Base-by-base conservation (phyloP, 2,797 vertebrate genomes). In the Apodemus agrarius region DNA sequence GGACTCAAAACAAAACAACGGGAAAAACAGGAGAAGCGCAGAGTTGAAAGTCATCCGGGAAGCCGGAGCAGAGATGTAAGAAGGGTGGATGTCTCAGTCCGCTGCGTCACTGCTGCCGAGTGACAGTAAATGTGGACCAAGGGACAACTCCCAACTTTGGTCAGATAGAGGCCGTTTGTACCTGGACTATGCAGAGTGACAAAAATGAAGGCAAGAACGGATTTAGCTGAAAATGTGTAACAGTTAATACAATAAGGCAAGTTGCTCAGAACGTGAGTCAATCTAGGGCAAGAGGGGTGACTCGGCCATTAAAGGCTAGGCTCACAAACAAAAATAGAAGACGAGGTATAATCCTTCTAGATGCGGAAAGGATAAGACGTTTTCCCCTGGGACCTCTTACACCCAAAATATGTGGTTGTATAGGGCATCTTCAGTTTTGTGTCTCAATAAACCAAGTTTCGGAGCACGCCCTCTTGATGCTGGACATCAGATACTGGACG, bases 241-340 rank as follows among this genome's bases (percentile, higher is more conserved):
- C 43, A 11, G 84, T 8, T 29, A 76, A 34, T 43, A 85, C 31
- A n/a, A 65, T 17, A 80, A 95, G 59, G 72, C 43, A 82, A 37
- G 63, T 40, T 88, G n/a, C 84, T 75, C 75, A 93, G 80, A 40
- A n/a, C 74, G 86, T 92, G n/a, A 63, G 16, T n/a, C 46, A 74
- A 46, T 40, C 24, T 40, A 75, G 40, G 40, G 40, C 40, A 7
- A 5, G 22, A 43, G 74, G 12, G 12, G 74, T 43, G 37, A 26
- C 22, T 24, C 72, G 0, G 74, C 9, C 24, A 75, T 43, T 75
- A 43, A 75, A 43, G 72, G 19, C 16, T 24, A 75, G 37, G 37
- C 72, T 75, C 74, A 43, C 74, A 43, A 13, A 4, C 74, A 75
- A 75, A 75, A 14, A 26, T 43, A 43, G 24, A 24, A 43, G 22